Base-by-base conservation (phyloP, 2,113 vertebrate genomes). In the Archilochus colubris region DNA sequence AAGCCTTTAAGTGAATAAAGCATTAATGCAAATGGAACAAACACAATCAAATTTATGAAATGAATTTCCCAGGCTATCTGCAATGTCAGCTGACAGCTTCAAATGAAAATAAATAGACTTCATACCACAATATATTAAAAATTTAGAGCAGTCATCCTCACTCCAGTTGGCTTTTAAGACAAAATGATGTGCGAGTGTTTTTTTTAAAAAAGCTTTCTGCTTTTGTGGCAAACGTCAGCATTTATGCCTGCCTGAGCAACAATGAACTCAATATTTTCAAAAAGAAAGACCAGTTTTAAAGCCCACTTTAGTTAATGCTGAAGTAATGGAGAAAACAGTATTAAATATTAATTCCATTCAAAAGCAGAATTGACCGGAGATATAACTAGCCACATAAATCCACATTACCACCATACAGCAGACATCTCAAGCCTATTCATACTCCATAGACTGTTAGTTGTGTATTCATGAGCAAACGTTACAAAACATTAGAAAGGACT, bases 271-370 rank as follows among this genome's bases (percentile, higher is more conserved):
- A 4, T 91, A 92, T 91, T 94, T 95, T 89, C 78, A 80, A 76
- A 93, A 92, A 88, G 66, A 94, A 92, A 88, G 77, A 68, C 44
- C 25, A 68, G 44, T 87, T 95, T 85, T 72, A 73, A 96, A 94
- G 89, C 63, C 92, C 93, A 48, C 93, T 92, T 96, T 77, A 95
- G 86, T 95, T 97, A 97, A 96, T 86, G 95, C 46, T 91, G 51
- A 89, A 91, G 78, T 93, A 96, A 95, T 90, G 84, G 90, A 94
- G 75, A 86, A 94, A 90, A 76, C 40, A 78, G 36, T 77, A 97
- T 97, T 94, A 97, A 97, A 96, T 96, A 97, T 95, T 97, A 90
- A 97, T 96, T 92, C 83, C 82, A 97, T 96, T 95, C 94, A 96
- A 95, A 94, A 93, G 91, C 85, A 95, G 88, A 94, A 95, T 55